Conservation (phyloP, 2,888 invertebrate species). For the Amblyjoppa fuscipennis region DNA sequence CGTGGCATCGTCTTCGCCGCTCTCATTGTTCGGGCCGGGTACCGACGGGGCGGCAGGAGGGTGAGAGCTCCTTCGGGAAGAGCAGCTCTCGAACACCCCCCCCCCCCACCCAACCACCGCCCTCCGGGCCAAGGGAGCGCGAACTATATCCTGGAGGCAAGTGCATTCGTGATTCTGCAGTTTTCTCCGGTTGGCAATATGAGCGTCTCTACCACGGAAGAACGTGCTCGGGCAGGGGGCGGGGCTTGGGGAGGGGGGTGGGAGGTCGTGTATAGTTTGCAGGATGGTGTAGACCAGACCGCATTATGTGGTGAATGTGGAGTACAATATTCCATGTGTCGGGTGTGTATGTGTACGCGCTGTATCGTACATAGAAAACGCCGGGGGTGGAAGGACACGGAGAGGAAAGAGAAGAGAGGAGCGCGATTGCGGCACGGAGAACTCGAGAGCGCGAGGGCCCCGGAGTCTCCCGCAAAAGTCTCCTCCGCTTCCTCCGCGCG, state of each 20-base stretch:
- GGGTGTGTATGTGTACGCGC: constrained; percentile 6
- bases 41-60: neutral
- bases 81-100: neutral
- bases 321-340: constrained; percentile 56
- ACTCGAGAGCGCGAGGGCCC: constrained; percentile 29
- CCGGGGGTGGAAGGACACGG: neutral
- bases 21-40: constrained; percentile 2
- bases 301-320: constrained; percentile 53
- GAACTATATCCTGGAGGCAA: constrained; percentile 53
- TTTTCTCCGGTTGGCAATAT: constrained; percentile 65
- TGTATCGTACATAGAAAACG: constrained; percentile 14
- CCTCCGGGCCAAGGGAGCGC: constrained; percentile 17
- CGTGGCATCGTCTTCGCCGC: neutral
- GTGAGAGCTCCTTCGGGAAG: constrained; percentile 36
- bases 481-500: constrained; percentile 59
- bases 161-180: constrained; percentile 67
- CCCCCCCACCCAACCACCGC: neutral
- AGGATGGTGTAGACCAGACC: constrained; percentile 34
- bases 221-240: constrained; percentile 7
- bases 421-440: constrained; percentile 37
- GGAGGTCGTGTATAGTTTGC: constrained; percentile 3
- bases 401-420: constrained; percentile 12
- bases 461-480: constrained; percentile 54
- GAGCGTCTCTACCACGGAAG: constrained; percentile 36
- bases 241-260: neutral